Percentiles rank a stretch among this genome's conserved stretches.
Conservation (phyloP, 2,113 vertebrate genomes). For the Anhinga rufa region DNA sequence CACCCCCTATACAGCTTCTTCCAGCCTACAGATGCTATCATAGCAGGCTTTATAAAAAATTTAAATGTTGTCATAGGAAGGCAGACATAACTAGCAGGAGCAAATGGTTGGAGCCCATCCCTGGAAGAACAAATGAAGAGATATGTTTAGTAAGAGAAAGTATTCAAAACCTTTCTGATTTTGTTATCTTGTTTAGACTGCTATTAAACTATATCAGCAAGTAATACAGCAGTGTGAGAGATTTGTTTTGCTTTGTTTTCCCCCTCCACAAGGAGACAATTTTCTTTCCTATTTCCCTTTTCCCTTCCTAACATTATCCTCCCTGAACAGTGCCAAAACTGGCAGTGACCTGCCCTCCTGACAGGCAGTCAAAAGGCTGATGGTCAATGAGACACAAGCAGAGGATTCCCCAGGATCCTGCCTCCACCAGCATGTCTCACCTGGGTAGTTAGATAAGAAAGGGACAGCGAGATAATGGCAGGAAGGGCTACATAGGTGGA, state of each 20-base stretch:
- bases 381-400: neutral
- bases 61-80: conserved; percentile 19
- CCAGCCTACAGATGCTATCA: neutral
- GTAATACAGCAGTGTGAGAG: neutral
- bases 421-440: neutral
- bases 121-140: conserved; percentile 18
- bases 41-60: conserved; percentile 45
- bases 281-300: neutral
- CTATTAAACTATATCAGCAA: neutral
- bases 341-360: neutral
- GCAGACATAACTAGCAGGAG: neutral
- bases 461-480: neutral
- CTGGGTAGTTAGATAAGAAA: rapidly evolving
- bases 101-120: neutral
- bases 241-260: neutral
- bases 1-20: neutral
- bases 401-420: neutral
- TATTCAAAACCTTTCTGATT: neutral
- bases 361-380: no score
- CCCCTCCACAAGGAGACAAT: neutral
- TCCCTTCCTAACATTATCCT: neutral
- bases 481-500: neutral
- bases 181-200: neutral
- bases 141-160: neutral
- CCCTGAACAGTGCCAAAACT: neutral